Conservation (phyloP, 2,113 vertebrate genomes). For the Seriola rivoliana region DNA sequence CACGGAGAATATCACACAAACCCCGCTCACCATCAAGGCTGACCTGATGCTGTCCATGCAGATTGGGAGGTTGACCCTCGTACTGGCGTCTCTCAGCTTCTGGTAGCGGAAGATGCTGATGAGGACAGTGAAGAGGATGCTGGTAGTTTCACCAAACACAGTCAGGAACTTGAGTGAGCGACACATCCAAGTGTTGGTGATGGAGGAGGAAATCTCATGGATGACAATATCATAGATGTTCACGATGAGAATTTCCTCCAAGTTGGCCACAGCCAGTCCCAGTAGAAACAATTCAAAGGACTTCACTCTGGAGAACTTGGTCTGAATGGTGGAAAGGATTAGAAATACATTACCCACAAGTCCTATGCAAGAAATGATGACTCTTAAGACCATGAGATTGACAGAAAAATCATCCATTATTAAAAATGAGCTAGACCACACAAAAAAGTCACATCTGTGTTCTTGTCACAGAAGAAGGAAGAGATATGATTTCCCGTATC, state of each 20-base stretch:
- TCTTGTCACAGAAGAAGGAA: background rate
- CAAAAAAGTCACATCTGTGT: background rate
- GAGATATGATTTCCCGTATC: conserved; percentile 50
- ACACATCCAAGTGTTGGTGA: conserved; percentile 40
- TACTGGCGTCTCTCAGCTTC: conserved; percentile 77
- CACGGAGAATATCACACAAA: conserved; percentile 53
- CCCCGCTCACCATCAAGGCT: conserved; percentile 56
- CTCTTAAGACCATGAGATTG: conserved; percentile 59
- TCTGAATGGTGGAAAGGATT: conserved; percentile 67
- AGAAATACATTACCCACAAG: conserved; percentile 77
- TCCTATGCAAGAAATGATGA: conserved; percentile 71
- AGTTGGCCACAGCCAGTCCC: conserved; percentile 75
- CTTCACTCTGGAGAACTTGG: conserved; percentile 63
- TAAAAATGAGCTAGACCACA: background rate
- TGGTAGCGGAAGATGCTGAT: conserved; percentile 84
- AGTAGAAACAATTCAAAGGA: conserved; percentile 83
- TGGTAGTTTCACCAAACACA: conserved; percentile 69
- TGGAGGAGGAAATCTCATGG: rapidly evolving
- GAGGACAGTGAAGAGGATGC: conserved; percentile 83
- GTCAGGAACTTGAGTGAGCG: conserved; percentile 72
- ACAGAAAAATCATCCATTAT: conserved; percentile 43
- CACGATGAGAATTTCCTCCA: conserved; percentile 79
- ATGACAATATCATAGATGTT: conserved; percentile 73
- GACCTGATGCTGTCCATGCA: conserved; percentile 72
- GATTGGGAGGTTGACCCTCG: conserved; percentile 64